Evolutionary conservation across 2,888 invertebrate species (phyloP), one percentile per base, ranked within the genome.

Genomic region (Drosophila fulvimacula): DNA sequence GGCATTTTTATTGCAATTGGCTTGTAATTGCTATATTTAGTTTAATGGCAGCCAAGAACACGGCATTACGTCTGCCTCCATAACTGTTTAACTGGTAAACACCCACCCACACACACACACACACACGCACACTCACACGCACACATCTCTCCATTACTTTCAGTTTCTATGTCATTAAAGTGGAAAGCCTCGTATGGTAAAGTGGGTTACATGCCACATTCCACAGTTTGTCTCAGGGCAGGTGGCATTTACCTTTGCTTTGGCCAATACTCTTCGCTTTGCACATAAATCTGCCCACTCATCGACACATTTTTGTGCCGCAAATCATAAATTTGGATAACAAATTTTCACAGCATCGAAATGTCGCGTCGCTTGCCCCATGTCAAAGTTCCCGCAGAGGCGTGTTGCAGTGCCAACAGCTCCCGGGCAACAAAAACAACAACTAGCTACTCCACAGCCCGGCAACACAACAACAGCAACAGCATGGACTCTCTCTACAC

Each of bases 141-240:
- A 56, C 68, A 53, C 21, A 17, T 19, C 36, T 51, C 70, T 73
- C 74, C 71, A 69, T 75, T 52, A 90, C 90, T 90, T 90, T 90
- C 90, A 71, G 76, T 90, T 90, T 90, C 90, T 65, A 69, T 90
- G 74, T 82, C 87, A 82, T 81, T 82, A 77, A 90, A 75, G 86
- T 81, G 81, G 83, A 82, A 89, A 88, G 58, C 60, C 62, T 60
- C 58, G 68, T 53, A 53, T 58, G 59, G 62, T 46, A 80, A 80
- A 79, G 51, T 86, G 76, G 88, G 85, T 83, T 85, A 85, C 51
- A 80, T 66, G 61, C 38, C 38, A 52, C 76, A 65, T 34, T 44
- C 34, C 48, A 19, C 52, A 78, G 17, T 60, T 9, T 2, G 32
- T 30, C 19, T 49, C 41, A 10, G 19, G 10, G 27, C 51, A 63